Evolutionary conservation across 2,797 vertebrate genomes (phyloP).

Genomic region (Poecile montanus): DNA sequence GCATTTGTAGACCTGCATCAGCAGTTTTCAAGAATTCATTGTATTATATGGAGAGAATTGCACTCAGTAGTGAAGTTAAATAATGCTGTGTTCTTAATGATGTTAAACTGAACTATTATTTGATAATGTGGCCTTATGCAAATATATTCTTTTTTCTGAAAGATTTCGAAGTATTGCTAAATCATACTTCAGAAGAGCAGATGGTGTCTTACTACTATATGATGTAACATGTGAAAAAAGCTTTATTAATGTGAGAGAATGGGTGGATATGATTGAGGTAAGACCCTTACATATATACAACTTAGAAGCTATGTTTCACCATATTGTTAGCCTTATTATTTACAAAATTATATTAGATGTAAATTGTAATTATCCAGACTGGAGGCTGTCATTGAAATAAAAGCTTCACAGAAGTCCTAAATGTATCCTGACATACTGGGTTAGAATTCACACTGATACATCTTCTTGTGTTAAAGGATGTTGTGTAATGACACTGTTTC

Average conservation of each 20-base stretch:
- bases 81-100: background rate
- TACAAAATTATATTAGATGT: background rate
- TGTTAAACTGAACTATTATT: background rate
- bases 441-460: background rate
- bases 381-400: background rate
- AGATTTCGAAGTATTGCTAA: slow-evolving; percentile 98
- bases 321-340: background rate
- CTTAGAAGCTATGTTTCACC: background rate
- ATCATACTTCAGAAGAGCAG: slow-evolving; percentile 94
- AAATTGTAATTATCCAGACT: background rate
- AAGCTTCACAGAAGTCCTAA: background rate
- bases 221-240: slow-evolving; percentile 93
- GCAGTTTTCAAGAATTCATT: background rate
- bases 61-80: background rate
- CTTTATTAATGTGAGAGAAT: slow-evolving; percentile 93
- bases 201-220: slow-evolving; percentile 92
- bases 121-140: background rate
- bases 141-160: background rate
- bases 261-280: slow-evolving; percentile 96
- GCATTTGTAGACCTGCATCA: background rate
- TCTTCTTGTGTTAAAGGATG: background rate
- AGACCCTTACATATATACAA: background rate
- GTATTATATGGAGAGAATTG: background rate
- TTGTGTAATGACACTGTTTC: background rate
- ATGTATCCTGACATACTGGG: background rate